These are phyloP conservation scores for Drosophila cyrtoloma DNA, from an alignment of 2,888 invertebrate species.

Conservation along the genomic window DNA sequence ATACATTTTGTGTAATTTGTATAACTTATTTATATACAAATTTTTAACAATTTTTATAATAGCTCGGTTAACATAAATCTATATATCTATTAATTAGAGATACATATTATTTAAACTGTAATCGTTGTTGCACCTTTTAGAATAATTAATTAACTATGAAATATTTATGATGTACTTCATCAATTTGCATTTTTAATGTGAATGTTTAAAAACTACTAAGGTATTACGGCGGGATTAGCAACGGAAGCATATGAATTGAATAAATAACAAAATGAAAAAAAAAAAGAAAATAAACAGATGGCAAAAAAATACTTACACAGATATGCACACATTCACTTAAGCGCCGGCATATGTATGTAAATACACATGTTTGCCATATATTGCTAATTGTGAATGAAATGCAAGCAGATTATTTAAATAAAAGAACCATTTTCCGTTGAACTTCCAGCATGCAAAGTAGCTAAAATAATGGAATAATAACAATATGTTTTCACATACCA, in stretches of 20 bases:
- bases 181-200: constrained; percentile 44
- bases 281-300: background rate
- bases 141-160: constrained; percentile 52
- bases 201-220: constrained; percentile 34
- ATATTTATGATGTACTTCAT: constrained; percentile 55
- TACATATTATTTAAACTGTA: constrained; percentile 48
- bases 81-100: constrained; percentile 21
- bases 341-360: constrained; percentile 12
- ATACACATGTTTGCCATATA: constrained; percentile 19
- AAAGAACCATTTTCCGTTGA: constrained; percentile 13
- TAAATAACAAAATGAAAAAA: constrained; percentile 30
- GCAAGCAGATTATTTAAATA: constrained; percentile 49
- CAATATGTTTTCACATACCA: background rate
- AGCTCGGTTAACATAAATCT: constrained; percentile 7
- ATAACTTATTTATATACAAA: constrained; percentile 7
- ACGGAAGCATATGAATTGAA: constrained; percentile 39
- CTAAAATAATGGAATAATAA: background rate
- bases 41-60: constrained; percentile 5
- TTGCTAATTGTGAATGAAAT: constrained; percentile 42
- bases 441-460: background rate
- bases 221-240: constrained; percentile 27
- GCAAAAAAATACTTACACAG: background rate
- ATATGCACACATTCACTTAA: constrained; percentile 9
- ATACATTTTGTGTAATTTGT: constrained; percentile 22
- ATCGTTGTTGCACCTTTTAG: constrained; percentile 68